Conservation (phyloP, 1,140 invertebrate species). For the Saccostrea echinata region DNA sequence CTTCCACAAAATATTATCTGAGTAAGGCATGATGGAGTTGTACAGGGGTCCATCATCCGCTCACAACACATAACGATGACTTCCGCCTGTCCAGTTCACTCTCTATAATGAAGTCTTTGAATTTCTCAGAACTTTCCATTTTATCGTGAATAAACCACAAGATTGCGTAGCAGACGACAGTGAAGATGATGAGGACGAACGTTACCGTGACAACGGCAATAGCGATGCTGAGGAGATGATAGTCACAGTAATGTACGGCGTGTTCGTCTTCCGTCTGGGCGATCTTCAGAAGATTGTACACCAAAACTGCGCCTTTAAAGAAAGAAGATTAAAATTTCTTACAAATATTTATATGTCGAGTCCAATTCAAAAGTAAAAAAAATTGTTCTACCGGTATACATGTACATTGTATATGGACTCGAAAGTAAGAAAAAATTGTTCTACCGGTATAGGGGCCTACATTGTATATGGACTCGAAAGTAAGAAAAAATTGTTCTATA, state of each 20-base stretch:
- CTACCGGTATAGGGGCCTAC: too few species aligned
- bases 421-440: too few species aligned
- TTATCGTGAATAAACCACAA: slow-evolving; percentile 15
- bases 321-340: background rate
- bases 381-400: too few species aligned
- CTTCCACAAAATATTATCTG: too few species aligned
- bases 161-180: slow-evolving; percentile 5
- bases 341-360: too few species aligned
- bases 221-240: slow-evolving; percentile 2
- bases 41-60: background rate
- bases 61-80: background rate
- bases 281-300: slow-evolving; percentile 17
- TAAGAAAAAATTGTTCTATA: too few species aligned
- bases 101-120: slow-evolving; percentile 6
- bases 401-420: too few species aligned
- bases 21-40: too few species aligned
- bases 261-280: background rate
- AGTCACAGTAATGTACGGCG: background rate
- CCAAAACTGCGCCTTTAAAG: background rate
- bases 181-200: slow-evolving; percentile 3
- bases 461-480: too few species aligned
- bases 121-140: background rate
- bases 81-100: background rate
- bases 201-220: slow-evolving; percentile 5
- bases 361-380: too few species aligned